These are phyloP conservation scores for Nerophis ophidion DNA, from an alignment of 2,113 vertebrate genomes.

Conservation along the genomic window DNA sequence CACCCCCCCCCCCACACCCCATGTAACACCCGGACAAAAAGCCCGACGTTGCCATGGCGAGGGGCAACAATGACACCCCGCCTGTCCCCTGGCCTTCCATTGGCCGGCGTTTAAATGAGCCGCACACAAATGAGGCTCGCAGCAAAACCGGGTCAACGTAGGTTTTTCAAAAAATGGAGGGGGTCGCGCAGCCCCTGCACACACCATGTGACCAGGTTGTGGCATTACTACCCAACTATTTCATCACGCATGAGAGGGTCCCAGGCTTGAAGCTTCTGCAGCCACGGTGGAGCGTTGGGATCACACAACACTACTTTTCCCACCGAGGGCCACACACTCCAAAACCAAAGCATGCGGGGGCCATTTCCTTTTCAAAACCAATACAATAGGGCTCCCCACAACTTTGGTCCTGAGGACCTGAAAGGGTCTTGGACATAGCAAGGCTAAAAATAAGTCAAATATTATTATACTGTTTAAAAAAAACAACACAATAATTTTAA, in stretches of 20 bases:
- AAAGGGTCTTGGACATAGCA: too few species aligned
- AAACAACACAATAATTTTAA: too few species aligned
- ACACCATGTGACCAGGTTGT: conserved; percentile 4
- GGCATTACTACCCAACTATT: not conserved
- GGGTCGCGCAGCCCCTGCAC: conserved; percentile 13
- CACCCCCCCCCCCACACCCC: conserved; percentile 32
- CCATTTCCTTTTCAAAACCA: too few species aligned
- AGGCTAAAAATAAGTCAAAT: too few species aligned
- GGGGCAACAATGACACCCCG: conserved; percentile 57
- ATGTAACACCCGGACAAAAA: conserved; percentile 61
- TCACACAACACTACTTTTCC: too few species aligned
- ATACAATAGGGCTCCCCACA: too few species aligned
- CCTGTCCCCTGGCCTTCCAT: conserved; percentile 36
- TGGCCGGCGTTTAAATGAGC: conserved; percentile 42
- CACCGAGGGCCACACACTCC: too few species aligned
- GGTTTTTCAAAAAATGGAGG: conserved; percentile 34
- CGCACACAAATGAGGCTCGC: conserved; percentile 50
- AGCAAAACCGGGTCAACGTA: conserved; percentile 58
- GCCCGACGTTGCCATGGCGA: conserved; percentile 61
- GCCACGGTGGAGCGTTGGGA: too few species aligned
- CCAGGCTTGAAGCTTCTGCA: too few species aligned
- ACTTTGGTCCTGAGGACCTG: too few species aligned
- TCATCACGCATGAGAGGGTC: not conserved
- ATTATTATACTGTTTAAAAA: too few species aligned
- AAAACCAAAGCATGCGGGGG: too few species aligned